Conservation (phyloP, 2,888 invertebrate genomes). For the Sceliomorpha sp. region DNA sequence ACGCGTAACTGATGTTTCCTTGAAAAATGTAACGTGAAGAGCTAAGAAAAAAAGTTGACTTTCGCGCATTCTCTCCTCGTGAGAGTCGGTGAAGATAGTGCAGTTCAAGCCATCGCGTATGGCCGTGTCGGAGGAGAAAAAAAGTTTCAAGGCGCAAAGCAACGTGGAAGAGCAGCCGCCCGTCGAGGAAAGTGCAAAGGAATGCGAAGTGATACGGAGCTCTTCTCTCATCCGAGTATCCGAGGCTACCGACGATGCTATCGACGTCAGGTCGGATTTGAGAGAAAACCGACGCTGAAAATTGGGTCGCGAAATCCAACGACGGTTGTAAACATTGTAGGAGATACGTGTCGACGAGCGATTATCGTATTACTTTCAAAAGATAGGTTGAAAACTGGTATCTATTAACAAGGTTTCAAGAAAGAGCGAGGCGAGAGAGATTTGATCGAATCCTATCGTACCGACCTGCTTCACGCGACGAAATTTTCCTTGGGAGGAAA, state of each 20-base stretch:
- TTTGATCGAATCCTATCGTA: too few relatives aligned
- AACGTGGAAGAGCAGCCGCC: conserved; percentile 9
- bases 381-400: too few relatives aligned
- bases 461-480: too few relatives aligned
- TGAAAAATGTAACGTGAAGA: conserved; percentile 15
- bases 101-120: conserved; percentile 13
- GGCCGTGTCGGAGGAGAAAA: conserved; percentile 4
- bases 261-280: conserved; percentile 10
- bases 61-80: conserved; percentile 20
- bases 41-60: conserved; percentile 12
- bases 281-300: conserved; percentile 12
- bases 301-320: conserved; percentile 17
- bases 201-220: conserved; percentile 11
- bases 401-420: too few relatives aligned
- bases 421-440: too few relatives aligned
- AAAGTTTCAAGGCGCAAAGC: conserved; percentile 16
- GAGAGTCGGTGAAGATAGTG: conserved; percentile 14
- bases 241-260: too few relatives aligned
- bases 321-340: conserved; percentile 12
- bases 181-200: conserved; percentile 26
- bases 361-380: too few relatives aligned
- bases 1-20: conserved; percentile 13
- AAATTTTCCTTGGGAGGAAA: too few relatives aligned
- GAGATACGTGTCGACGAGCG: neutral
- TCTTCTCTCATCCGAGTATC: neutral